Conservation (phyloP, 2,797 vertebrate species). For the Eremophila alpestris region DNA sequence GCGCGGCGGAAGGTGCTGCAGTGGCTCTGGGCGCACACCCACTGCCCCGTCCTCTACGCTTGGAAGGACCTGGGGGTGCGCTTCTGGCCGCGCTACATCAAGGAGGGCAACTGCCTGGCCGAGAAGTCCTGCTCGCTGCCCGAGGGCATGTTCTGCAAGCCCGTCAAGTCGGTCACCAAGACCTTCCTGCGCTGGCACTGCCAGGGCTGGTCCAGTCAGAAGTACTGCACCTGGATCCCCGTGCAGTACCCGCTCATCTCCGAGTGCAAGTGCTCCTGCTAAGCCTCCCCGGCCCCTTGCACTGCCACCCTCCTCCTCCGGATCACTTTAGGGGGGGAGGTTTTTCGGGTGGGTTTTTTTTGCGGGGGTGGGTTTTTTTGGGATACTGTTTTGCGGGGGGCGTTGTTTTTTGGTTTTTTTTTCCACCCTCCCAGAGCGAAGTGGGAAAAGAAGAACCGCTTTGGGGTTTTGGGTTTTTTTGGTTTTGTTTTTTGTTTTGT, state of each 20-base stretch:
- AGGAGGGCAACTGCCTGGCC: constrained; percentile 90
- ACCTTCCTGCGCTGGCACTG: constrained; percentile 93
- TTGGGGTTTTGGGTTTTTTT: background rate
- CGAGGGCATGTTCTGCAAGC: constrained; percentile 93
- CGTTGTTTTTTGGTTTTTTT: background rate
- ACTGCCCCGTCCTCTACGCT: constrained; percentile 89
- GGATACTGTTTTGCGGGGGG: too few species aligned
- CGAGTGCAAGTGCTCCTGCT: constrained; percentile 95
- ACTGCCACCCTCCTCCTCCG: constrained; percentile 78
- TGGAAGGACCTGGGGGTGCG: constrained; percentile 92
- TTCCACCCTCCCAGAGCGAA: background rate
- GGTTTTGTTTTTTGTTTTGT: background rate
- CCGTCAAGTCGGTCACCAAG: constrained; percentile 90
- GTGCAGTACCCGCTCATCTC: constrained; percentile 95
- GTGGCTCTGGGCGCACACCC: constrained; percentile 91
- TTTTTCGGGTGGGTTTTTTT: background rate
- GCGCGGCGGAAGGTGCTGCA: constrained; percentile 90
- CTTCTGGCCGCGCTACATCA: constrained; percentile 94
- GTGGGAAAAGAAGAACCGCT: background rate
- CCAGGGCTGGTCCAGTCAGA: constrained; percentile 91
- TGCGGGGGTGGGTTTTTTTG: background rate
- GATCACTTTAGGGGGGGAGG: background rate
- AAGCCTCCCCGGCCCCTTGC: constrained; percentile 78
- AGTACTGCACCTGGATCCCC: constrained; percentile 94
- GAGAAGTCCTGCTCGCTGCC: constrained; percentile 92